Percentiles rank a stretch among this genome's conserved stretches.
phyloP scores from a whole-genome alignment of 2,888 invertebrate species.

The Pherbina coryleti region DNA sequence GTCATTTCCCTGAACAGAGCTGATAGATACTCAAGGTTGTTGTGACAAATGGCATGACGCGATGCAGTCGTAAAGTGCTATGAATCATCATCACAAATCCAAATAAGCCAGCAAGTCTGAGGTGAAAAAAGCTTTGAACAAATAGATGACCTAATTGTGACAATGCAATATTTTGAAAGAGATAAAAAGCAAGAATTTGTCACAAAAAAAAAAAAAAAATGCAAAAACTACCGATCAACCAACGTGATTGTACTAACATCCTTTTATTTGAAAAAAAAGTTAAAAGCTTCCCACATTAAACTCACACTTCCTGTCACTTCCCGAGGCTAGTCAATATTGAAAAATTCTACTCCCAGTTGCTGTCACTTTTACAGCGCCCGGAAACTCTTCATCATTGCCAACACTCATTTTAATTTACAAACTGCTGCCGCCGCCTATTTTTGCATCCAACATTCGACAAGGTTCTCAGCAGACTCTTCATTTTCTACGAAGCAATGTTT shows the following conservation, averaged over 20 bases:
- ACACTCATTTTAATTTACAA: background rate
- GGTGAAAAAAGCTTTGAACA: background rate
- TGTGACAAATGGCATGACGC: slow-evolving; percentile 13
- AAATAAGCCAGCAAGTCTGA: background rate
- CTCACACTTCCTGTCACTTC: slow-evolving; percentile 50
- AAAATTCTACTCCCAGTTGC: background rate
- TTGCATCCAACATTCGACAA: background rate
- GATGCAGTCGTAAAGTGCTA: too few relatives aligned
- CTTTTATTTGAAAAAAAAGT: too few relatives aligned
- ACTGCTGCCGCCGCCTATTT: background rate
- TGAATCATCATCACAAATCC: background rate
- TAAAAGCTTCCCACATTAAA: slow-evolving; percentile 41
- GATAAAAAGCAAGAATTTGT: background rate
- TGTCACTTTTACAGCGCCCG: background rate
- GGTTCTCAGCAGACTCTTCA: slow-evolving; percentile 3
- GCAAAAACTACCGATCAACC: too few relatives aligned
- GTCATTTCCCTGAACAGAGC: background rate
- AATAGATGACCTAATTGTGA: slow-evolving; percentile 11
- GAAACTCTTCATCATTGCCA: background rate
- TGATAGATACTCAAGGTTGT: slow-evolving; percentile 26
- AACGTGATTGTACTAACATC: too few relatives aligned
- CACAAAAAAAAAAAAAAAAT: background rate
- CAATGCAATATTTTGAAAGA: background rate
- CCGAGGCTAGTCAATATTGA: slow-evolving; percentile 25
- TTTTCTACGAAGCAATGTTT: background rate